Evolutionary conservation across 2,113 vertebrate genomes (phyloP).

Genomic region (Vireo altiloquus): DNA sequence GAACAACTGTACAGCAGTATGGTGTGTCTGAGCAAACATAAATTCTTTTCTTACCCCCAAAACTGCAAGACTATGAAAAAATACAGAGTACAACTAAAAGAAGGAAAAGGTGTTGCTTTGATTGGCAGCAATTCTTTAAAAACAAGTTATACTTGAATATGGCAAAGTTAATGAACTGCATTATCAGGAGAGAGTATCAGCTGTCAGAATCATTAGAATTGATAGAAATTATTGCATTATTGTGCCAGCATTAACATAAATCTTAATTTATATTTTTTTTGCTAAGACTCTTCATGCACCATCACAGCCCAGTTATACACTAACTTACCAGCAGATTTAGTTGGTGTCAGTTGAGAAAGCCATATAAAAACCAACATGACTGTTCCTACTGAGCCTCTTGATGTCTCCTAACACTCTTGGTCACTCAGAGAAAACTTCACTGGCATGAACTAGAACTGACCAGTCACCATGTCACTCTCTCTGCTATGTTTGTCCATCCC

Average conservation of each 20-base stretch:
- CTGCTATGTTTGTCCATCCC: background rate
- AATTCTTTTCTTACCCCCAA: background rate
- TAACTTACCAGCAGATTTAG: background rate
- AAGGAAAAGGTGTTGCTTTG: background rate
- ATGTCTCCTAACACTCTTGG: background rate
- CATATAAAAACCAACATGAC: background rate
- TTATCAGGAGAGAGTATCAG: background rate
- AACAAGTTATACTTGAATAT: background rate
- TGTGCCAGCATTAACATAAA: background rate
- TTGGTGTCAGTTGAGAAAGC: background rate
- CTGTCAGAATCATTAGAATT: background rate
- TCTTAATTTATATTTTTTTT: background rate
- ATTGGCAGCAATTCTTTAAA: background rate
- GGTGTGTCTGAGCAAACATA: background rate
- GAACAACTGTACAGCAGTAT: background rate
- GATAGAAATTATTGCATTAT: background rate
- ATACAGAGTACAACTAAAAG: background rate
- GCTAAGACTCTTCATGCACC: background rate
- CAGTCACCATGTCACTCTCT: background rate
- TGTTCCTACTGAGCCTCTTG: background rate
- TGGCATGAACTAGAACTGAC: background rate
- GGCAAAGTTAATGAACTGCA: background rate
- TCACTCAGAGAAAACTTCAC: background rate
- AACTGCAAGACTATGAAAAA: background rate
- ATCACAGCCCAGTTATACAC: background rate